Conservation (phyloP, 35 echinoderm and acorn worm genomes). For the Heliocidaris tuberculata region DNA sequence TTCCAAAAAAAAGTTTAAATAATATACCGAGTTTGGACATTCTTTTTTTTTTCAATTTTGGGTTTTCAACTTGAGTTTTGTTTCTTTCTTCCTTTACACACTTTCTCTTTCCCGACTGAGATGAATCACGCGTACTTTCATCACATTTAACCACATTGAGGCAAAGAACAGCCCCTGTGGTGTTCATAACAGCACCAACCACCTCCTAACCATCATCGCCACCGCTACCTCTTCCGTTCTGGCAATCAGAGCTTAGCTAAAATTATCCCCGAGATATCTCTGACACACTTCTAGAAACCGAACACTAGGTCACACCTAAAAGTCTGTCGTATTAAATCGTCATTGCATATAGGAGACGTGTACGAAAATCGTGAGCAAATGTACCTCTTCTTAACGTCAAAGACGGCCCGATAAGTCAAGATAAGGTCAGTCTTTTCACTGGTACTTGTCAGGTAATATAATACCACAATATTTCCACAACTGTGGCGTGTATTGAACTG, state of each 20-base stretch:
- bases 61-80: too few species aligned
- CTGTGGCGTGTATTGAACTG: not conserved
- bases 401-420: slow-evolving; percentile 7
- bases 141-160: too few species aligned
- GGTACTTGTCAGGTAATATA: slow-evolving; percentile 30
- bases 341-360: not conserved
- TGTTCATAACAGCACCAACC: not conserved
- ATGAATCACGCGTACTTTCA: too few species aligned
- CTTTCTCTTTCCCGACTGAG: too few species aligned
- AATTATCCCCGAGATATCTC: not conserved
- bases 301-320: not conserved
- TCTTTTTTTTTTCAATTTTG: too few species aligned
- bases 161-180: not conserved
- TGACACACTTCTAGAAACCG: not conserved
- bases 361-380: not conserved
- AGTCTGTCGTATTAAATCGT: not conserved
- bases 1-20: too few species aligned
- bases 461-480: slow-evolving; percentile 14
- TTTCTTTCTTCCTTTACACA: too few species aligned
- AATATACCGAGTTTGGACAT: too few species aligned
- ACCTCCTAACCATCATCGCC: not conserved
- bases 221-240: not conserved
- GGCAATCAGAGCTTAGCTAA: not conserved
- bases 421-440: not conserved
- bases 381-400: not conserved